phyloP scores from a whole-genome alignment of 1,140 invertebrate species.

The Tachypleus tridentatus region DNA sequence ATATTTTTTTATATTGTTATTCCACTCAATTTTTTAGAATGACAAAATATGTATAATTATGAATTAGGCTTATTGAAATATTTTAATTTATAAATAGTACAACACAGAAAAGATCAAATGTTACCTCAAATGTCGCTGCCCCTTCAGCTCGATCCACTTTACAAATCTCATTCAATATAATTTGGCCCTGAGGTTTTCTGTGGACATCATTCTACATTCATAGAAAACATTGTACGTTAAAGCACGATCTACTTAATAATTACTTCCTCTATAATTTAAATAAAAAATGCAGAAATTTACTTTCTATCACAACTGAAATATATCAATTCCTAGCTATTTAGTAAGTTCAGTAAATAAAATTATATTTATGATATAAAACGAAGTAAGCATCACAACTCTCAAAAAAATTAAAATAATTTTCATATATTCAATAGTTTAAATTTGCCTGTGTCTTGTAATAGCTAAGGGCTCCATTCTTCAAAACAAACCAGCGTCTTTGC shows the following conservation, averaged over 20 bases:
- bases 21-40: neutral
- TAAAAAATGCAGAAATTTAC: no score
- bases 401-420: conserved; percentile 1
- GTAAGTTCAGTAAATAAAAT: neutral
- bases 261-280: neutral
- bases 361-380: conserved; percentile 2
- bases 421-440: conserved; percentile 5
- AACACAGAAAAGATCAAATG: neutral
- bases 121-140: conserved; percentile 73
- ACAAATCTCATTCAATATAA: conserved; percentile 77
- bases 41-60: no score
- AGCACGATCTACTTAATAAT: neutral
- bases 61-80: no score
- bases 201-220: conserved; percentile 58
- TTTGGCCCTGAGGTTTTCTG: conserved; percentile 76
- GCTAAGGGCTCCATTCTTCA: conserved; percentile 77
- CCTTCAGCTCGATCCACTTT: conserved; percentile 79
- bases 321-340: no score
- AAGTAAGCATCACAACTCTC: neutral
- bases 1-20: neutral
- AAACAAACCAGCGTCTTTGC: conserved; percentile 85
- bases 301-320: no score
- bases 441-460: conserved; percentile 76
- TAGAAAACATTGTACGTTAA: neutral
- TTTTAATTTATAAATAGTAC: no score